These are phyloP conservation scores for Etheostoma perlongum DNA, from an alignment of 2,797 vertebrate genomes.

Conservation along the genomic window DNA sequence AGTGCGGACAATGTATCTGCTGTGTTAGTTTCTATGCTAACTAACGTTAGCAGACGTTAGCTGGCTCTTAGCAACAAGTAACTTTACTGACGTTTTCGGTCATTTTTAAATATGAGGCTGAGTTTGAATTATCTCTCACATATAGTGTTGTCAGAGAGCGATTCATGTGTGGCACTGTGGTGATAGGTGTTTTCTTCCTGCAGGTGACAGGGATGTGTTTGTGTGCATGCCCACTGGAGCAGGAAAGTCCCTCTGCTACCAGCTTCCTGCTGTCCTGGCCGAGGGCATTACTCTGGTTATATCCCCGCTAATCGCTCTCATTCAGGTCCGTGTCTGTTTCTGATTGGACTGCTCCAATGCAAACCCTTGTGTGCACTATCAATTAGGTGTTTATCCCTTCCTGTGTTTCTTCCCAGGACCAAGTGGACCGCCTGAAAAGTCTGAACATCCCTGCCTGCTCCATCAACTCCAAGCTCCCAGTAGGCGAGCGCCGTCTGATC, in stretches of 20 bases:
- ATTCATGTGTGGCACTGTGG: not conserved
- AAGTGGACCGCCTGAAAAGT: conserved; percentile 90
- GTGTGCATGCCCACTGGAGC: conserved; percentile 99
- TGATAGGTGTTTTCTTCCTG: conserved; percentile 57
- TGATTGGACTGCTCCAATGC: not conserved
- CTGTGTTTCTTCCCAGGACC: conserved; percentile 85
- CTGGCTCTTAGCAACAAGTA: not conserved
- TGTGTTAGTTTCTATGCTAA: not conserved
- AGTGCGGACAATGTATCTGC: not conserved
- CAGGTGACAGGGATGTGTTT: conserved; percentile 95
- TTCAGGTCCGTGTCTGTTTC: conserved; percentile 89
- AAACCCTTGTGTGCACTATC: not conserved
- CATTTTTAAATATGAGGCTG: not conserved
- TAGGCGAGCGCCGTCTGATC: conserved; percentile 87
- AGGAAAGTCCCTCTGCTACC: conserved; percentile 97
- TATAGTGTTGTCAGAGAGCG: not conserved
- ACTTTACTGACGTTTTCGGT: not conserved
- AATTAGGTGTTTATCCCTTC: not conserved
- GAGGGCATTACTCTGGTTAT: conserved; percentile 94
- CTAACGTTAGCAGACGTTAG: conserved; percentile 26
- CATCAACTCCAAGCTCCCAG: conserved; percentile 93
- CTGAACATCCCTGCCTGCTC: conserved; percentile 92
- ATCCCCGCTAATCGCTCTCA: conserved; percentile 96
- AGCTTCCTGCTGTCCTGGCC: conserved; percentile 93
- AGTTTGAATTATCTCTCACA: not conserved